Base-by-base conservation (phyloP, 2,888 invertebrate species). In the Mythimna vitellina region DNA sequence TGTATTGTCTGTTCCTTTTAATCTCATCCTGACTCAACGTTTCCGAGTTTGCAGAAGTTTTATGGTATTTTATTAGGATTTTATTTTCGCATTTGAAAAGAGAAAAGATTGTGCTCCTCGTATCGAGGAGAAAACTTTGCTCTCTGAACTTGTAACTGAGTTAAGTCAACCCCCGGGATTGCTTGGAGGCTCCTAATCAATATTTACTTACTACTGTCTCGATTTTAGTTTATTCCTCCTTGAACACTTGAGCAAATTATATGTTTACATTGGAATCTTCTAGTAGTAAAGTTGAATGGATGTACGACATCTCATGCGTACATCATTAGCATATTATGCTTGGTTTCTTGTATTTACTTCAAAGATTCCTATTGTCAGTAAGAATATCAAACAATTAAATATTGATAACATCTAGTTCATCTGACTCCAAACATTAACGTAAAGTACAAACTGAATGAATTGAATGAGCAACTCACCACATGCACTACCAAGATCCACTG, bases 401-500 rank as follows among this genome's bases (percentile, higher is more conserved):
- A 54, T n/a, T 42, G 54, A 12, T 20, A 29, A 29, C 32, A 69
- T 65, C 42, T 64, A 64, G 69, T 76, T 72, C 70, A 79, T 76
- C 79, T 84, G 57, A 76, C 42, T 69, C 51, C 46, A 62, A 73
- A 67, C 54, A 73, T 73, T 76, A 80, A 75, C 53, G 46, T 49
- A 38, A 66, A 60, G 32, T 70, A 65, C 32, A 46, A 49, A 64
- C 3, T 78, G 49, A 78, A 79, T 76, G 58, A 70, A 76, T 68
- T 82, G 64, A 79, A 72, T 66, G 58, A 65, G 67, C 46, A 86
- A 93, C 96, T 95, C 86, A 96, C 96, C 95, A 95, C 94, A 93
- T 96, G 96, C 86, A 93, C 94, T 76, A 96, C 92, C 74, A 96
- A 90, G 86, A 96, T 95, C 94, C 95, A 95, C 84, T 95, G 95